Base-by-base conservation (phyloP, 1,140 invertebrate species). In the Phortica variegata region DNA sequence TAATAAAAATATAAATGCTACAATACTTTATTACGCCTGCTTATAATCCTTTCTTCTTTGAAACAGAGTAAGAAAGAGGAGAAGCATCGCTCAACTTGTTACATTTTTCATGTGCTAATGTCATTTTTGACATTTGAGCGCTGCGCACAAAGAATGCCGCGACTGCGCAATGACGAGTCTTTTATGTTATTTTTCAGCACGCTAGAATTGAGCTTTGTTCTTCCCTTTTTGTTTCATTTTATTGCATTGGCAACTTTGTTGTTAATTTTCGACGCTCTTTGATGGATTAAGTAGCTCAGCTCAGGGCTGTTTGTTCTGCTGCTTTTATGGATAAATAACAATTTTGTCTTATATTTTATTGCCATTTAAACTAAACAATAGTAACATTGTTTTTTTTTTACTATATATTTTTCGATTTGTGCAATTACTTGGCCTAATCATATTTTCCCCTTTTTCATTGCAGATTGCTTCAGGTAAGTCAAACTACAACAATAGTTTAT, bases 61-160 rank as follows among this genome's bases (percentile, higher is more conserved):
- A 40, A 18, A 32, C 39, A 36, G 44, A 43, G 23, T 26, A 26
- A 6, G 23, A 47, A 47, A 46, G 39, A 54, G 56, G 56, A 60
- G 54, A 54, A n/a, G n/a, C n/a, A n/a, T n/a, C n/a, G n/a, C n/a
- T n/a, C 59, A 70, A 60, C 66, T 71, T 71, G 66, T 71, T 71
- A 71, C 66, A 71, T 71, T 71, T 71, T 54, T 71, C 66, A 71
- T 71, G 62, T 57, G 66, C 56, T 71, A 71, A 71, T 71, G 66
- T 71, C 65, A 61, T 56, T 54, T 61, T 63, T 66, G 66, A 71
- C 66, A 71, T 34, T 37, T 45, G 32, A 20, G 10, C 23, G 63
- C 63, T 66, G 61, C 61, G 66, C 61, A n/a, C n/a, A n/a, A n/a
- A n/a, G n/a, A n/a, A n/a, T n/a, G n/a, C n/a, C n/a, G n/a, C n/a